These are phyloP conservation scores for Bagarius yarrelli DNA, from an alignment of 2,113 vertebrate species.

Conservation along the genomic window DNA sequence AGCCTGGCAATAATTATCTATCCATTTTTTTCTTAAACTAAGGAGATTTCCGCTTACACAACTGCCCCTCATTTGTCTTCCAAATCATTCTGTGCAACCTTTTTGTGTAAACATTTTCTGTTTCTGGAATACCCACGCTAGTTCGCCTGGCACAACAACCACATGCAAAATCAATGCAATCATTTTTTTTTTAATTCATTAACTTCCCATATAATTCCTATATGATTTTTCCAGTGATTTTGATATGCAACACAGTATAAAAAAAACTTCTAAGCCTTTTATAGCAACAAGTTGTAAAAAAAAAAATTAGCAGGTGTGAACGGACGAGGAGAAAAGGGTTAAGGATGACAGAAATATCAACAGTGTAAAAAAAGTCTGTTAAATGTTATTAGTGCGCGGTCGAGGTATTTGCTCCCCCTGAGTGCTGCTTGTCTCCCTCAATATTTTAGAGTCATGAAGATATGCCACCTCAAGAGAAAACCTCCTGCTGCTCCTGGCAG, in stretches of 20 bases:
- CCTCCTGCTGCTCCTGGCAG: slow-evolving; percentile 45
- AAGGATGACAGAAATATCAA: slow-evolving; percentile 80
- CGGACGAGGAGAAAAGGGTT: slow-evolving; percentile 36
- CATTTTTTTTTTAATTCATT: neutral
- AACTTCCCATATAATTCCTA: no score
- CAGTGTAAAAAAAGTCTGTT: slow-evolving; percentile 30
- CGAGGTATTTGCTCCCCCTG: slow-evolving; percentile 52
- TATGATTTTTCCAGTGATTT: neutral
- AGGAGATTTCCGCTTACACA: neutral
- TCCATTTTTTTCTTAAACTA: no score
- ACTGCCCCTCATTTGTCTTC: neutral
- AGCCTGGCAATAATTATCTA: neutral
- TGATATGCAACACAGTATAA: neutral
- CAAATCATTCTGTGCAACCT: neutral
- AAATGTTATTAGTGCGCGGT: slow-evolving; percentile 42
- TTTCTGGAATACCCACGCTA: neutral
- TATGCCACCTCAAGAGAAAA: slow-evolving; percentile 69
- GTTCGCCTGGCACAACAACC: neutral
- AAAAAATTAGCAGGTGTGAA: neutral
- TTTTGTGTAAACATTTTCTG: neutral
- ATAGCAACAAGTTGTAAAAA: neutral
- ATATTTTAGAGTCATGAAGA: slow-evolving; percentile 80
- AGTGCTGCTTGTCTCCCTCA: slow-evolving; percentile 78
- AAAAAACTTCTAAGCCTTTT: neutral
- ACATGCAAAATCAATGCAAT: neutral